Evolutionary conservation across 2,797 vertebrate species (phyloP), one percentile per base, ranked within the genome.

Genomic region (Hippoglossus hippoglossus): DNA sequence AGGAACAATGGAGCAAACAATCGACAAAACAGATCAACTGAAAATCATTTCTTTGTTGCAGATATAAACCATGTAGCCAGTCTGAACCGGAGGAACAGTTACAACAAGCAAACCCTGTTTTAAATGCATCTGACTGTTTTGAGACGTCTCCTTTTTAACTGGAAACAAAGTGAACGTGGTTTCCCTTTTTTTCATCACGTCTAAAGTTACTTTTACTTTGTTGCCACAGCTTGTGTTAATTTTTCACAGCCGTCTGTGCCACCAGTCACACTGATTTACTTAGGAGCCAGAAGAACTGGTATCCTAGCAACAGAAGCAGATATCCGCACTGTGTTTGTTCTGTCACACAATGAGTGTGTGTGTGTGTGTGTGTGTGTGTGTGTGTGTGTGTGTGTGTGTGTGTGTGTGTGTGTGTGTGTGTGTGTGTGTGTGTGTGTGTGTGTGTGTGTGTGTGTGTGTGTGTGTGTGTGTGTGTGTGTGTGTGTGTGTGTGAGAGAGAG

Each of bases 271-370:
- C 86, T 86, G 84, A 91, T 89, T 89, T 86, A 91, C 87, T 91
- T 77, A 72, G 83, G 82, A 87, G 85, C 90, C 82, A 77, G 85
- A 87, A 80, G 68, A 89, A 82, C 62, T 73, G 80, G 93, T 94
- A 91, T 90, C 93, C 90, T 94, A 93, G 93, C 91, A 94, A 93
- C 92, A 91, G 88, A 88, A 74, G 89, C 83, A 87, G 83, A 88
- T 86, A 85, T 83, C 77, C 47, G 12, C 67, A 71, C 88, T 86
- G 89, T 88, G 85, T 90, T 88, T 89, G 81, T 86, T 82, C 74
- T 76, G 74, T 80, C 83, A 80, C 82, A 85, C 83, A 78, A 67
- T 79, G 71, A 12, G 47, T 63, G 36, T 75, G 67, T 28, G 57
- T 26, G 21, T 47, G 64, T 41, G 49, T 50, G 18, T 36, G 46